Percentiles rank a stretch among this genome's conserved stretches.
Evolutionary conservation across 2,888 invertebrate species (phyloP).

Genomic region (Diachrysia chrysitis): DNA sequence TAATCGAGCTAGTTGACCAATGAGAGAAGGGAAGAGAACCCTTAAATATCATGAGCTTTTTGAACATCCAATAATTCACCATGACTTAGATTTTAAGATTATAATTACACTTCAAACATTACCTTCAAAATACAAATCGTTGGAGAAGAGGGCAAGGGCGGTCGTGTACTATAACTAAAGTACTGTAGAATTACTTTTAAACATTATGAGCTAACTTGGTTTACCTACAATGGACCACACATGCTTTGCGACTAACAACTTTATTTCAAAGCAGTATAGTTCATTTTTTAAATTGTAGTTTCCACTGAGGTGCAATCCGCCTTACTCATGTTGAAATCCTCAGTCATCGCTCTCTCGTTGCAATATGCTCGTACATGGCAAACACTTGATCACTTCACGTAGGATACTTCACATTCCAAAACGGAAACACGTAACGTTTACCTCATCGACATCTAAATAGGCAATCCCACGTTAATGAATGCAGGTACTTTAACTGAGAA

Average conservation of each 20-base stretch:
- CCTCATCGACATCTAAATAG: slow-evolving; percentile 5
- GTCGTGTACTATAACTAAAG: not conserved
- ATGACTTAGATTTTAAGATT: not conserved
- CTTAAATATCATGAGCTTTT: not conserved
- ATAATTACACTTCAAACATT: not conserved
- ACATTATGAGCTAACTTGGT: not conserved
- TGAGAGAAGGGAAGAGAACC: not conserved
- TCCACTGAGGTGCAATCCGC: not conserved
- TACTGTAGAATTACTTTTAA: not conserved
- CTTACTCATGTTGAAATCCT: not conserved
- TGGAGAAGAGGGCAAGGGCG: not conserved
- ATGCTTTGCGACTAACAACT: not conserved
- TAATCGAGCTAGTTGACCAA: not conserved
- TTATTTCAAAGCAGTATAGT: not conserved
- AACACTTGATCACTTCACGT: slow-evolving; percentile 6
- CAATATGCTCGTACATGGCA: slow-evolving; percentile 5
- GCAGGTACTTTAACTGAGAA: not conserved
- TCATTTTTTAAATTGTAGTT: not conserved
- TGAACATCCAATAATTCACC: not conserved
- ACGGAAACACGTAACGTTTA: not conserved
- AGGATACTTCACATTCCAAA: slow-evolving; percentile 2
- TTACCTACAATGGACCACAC: not conserved
- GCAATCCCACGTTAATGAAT: not conserved
- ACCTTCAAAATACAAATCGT: not conserved
- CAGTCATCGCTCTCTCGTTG: slow-evolving; percentile 11